phyloP scores from a whole-genome alignment of 2,113 vertebrate species.

The Nanger granti region DNA sequence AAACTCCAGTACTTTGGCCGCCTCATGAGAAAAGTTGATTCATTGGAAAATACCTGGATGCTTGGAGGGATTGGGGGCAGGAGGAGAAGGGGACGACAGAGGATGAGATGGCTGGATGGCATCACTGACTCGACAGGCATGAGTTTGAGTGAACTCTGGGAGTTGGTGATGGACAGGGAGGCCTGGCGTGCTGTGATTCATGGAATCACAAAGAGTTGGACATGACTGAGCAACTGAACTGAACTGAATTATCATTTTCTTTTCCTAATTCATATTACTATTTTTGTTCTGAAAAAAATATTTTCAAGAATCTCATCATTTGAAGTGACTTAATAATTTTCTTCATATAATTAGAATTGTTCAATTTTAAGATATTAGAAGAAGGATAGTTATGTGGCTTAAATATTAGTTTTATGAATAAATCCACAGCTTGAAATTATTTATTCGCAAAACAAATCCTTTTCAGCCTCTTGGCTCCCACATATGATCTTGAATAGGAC shows the following conservation, averaged over 20 bases:
- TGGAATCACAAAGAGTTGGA: too few relatives aligned
- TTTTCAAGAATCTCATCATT: constrained; percentile 22
- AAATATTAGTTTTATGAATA: constrained; percentile 41
- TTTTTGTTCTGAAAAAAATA: constrained; percentile 39
- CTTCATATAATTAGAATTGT: background rate
- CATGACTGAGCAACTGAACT: too few relatives aligned
- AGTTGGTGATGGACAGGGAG: too few relatives aligned
- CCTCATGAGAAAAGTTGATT: too few relatives aligned
- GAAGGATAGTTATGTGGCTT: background rate
- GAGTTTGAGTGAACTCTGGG: too few relatives aligned
- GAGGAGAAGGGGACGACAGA: too few relatives aligned
- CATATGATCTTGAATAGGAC: background rate
- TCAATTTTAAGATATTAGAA: constrained; percentile 19
- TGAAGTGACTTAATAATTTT: background rate
- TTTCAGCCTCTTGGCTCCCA: background rate
- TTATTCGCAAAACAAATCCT: background rate
- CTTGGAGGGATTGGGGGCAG: too few relatives aligned
- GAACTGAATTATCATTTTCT: constrained; percentile 4
- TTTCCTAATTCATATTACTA: constrained; percentile 39
- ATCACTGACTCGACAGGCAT: too few relatives aligned
- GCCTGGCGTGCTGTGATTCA: too few relatives aligned
- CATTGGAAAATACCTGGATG: too few relatives aligned
- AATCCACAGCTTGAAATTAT: background rate
- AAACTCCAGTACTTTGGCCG: too few relatives aligned
- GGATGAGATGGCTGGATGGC: too few relatives aligned